Evolutionary conservation across 37 sponge, comb jelly and placozoan genomes (phyloP), one percentile per base, ranked within the genome.

Genomic region (Spongia lamella): DNA sequence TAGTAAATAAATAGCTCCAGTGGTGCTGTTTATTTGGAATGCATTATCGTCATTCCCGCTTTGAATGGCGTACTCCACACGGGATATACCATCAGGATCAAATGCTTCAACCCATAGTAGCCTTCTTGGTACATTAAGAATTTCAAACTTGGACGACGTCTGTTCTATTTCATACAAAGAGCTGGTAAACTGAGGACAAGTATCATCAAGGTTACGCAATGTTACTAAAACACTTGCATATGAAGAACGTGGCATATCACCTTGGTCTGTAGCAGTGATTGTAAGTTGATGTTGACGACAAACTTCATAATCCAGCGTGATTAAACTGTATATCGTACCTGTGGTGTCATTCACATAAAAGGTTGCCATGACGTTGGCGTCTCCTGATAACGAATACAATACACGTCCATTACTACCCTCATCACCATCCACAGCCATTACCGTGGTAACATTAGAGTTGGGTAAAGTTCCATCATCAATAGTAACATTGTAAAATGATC

Each of bases 261-360:
- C 92, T 15, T 56, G 61, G 66, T 91, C 92, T 7, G 13, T 40
- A 17, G 84, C 92, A 16, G 56, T 77, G 6, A 91, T 56, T 33
- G 32, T 32, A 22, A 91, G 66, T 32, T 50, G 59, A 52, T 79
- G 79, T 16, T 32, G 56, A 1, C 26, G 14, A 11, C 37, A 29
- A 15, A 24, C 36, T 70, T 89, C 85, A 37, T 84, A 89, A 40
- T 89, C 82, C 27, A 88, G 70, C 2, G 1, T 40, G 14, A 58
- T 16, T 14, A 16, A 35, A 38, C 68, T 59, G 6, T 1, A 27
- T 17, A 87, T 20, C 11, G 20, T 37, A 3, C 77, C 77, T 17
- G 47, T 29, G 29, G 9, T n/a, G 0, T 39, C 11, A 40, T 68
- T 62, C 2, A 79, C 29, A 2, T 16, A 4, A 70, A 79, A 79